These are phyloP conservation scores for Eristalis tenax DNA, from an alignment of 2,888 invertebrate species.

Conservation along the genomic window DNA sequence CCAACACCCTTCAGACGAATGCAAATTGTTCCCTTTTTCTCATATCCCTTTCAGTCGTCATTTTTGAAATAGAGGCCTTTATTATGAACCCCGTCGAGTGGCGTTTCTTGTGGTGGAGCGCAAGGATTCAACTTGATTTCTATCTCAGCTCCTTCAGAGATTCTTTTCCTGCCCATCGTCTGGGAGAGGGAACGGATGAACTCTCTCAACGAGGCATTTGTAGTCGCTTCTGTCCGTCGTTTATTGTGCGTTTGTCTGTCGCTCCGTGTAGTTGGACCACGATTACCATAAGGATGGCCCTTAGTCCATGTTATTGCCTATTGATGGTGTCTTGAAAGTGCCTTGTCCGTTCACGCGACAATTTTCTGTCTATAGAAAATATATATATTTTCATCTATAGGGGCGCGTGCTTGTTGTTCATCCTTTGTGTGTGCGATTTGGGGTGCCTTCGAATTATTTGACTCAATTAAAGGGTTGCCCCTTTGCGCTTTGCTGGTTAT, in stretches of 20 bases:
- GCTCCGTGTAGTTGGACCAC: constrained; percentile 14
- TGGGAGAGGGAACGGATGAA: neutral
- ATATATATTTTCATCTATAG: constrained; percentile 17
- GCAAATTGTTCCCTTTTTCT: constrained; percentile 42
- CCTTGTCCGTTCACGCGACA: constrained; percentile 10
- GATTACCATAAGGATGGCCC: constrained; percentile 63
- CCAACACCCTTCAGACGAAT: constrained; percentile 50
- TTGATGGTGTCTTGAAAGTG: constrained; percentile 67
- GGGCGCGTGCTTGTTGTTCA: constrained; percentile 10
- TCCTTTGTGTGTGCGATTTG: neutral
- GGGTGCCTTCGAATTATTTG: constrained; percentile 47
- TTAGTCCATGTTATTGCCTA: constrained; percentile 71
- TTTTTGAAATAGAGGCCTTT: constrained; percentile 46
- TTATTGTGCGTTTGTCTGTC: constrained; percentile 42
- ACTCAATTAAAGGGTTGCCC: constrained; percentile 49
- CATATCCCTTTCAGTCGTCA: constrained; percentile 10
- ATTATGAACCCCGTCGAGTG: constrained; percentile 25
- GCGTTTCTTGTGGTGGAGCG: constrained; percentile 16
- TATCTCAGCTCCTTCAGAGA: constrained; percentile 48
- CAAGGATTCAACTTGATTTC: constrained; percentile 66
- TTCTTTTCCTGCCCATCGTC: too few species aligned
- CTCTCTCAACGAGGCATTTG: constrained; percentile 47
- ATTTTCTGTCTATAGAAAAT: neutral
- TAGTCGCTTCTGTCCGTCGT: constrained; percentile 60
- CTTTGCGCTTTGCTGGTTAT: constrained; percentile 53